Percentiles rank a stretch among this genome's conserved stretches.
Evolutionary conservation across 2,113 vertebrate species (phyloP).

Genomic region (Eulacestoma nigropectus): DNA sequence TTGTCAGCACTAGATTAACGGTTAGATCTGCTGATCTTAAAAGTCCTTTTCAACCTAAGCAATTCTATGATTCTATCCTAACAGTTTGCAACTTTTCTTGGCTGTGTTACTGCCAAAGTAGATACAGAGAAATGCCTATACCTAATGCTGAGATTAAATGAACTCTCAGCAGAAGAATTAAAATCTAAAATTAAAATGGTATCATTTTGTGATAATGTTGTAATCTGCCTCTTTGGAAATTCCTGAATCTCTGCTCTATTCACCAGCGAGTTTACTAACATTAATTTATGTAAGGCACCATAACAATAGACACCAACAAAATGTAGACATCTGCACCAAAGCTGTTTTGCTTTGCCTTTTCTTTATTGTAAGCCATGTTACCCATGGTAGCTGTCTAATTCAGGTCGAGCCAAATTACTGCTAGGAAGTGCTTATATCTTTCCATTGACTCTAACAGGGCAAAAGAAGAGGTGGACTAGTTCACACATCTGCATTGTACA

Average conservation of each 20-base stretch:
- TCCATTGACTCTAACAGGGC: background rate
- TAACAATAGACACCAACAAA: background rate
- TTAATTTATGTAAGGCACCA: background rate
- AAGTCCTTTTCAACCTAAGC: background rate
- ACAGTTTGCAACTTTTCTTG: background rate
- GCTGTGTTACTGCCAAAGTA: background rate
- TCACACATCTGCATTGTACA: background rate
- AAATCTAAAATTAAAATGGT: background rate
- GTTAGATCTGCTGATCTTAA: background rate
- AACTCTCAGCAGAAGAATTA: background rate
- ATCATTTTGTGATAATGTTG: background rate
- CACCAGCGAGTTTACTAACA: background rate
- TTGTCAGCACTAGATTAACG: background rate
- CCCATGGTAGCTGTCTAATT: background rate
- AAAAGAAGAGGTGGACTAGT: background rate
- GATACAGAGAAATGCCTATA: background rate
- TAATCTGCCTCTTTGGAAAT: background rate
- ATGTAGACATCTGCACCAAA: background rate
- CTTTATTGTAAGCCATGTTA: background rate
- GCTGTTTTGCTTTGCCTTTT: background rate
- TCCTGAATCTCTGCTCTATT: background rate
- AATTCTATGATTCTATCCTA: background rate
- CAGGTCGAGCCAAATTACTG: background rate
- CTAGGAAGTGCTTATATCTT: background rate
- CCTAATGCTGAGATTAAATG: background rate